A percentile compares a stretch with the other conserved stretches of the same genome.
phyloP scores from a whole-genome alignment of 2,113 vertebrate genomes.

The Benitochromis conjunctus region DNA sequence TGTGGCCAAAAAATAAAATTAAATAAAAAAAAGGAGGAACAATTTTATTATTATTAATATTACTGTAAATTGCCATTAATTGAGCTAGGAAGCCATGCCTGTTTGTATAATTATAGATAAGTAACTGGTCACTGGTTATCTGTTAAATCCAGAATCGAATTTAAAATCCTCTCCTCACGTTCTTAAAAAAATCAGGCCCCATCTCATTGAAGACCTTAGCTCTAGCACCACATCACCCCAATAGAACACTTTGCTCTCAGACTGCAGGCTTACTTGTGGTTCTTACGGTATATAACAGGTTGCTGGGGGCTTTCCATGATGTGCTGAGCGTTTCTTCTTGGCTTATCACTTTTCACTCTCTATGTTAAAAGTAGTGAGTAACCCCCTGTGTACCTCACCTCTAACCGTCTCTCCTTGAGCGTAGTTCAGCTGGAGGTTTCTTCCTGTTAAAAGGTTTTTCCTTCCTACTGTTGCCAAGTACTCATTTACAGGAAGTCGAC shows the following conservation, averaged over 20 bases:
- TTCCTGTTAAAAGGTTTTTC: background rate
- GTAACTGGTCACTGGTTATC: background rate
- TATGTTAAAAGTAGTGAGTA: background rate
- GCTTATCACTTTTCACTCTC: background rate
- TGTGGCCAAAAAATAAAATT: background rate
- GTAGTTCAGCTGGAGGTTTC: background rate
- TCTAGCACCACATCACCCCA: background rate
- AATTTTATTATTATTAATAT: background rate
- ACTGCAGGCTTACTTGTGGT: background rate
- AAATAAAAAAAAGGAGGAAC: background rate
- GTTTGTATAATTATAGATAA: background rate
- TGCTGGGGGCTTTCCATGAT: rapidly evolving
- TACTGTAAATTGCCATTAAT: background rate
- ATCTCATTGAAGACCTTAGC: background rate
- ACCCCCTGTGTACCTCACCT: background rate
- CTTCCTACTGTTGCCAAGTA: background rate
- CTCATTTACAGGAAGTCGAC: rapidly evolving
- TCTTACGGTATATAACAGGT: background rate
- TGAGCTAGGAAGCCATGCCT: background rate
- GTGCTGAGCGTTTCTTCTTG: rapidly evolving
- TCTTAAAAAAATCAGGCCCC: background rate
- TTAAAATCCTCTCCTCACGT: background rate
- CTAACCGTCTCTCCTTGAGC: background rate
- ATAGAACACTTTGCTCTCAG: background rate
- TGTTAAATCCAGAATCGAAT: background rate